These are phyloP conservation scores for Lytechinus pictus DNA, from an alignment of 35 echinoderm and acorn worm species.

Conservation along the genomic window DNA sequence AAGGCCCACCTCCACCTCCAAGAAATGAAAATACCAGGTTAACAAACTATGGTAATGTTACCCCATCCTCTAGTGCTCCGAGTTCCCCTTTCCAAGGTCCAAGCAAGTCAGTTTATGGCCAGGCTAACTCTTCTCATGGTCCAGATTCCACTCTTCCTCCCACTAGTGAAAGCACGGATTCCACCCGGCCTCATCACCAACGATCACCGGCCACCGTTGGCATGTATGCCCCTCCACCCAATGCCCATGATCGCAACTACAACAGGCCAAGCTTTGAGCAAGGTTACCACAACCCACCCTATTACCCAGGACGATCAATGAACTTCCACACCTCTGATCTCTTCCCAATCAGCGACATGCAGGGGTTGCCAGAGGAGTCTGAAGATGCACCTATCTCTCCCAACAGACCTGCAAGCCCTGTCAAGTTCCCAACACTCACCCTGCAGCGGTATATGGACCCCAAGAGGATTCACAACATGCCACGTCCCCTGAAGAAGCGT, in stretches of 20 bases:
- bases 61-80: background rate
- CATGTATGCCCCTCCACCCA: constrained; percentile 79
- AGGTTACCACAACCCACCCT: constrained; percentile 24
- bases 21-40: constrained; percentile 45
- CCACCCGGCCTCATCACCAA: constrained; percentile 68
- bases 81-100: background rate
- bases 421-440: constrained; percentile 72
- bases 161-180: constrained; percentile 22
- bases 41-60: background rate
- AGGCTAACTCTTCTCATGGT: constrained; percentile 37
- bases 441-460: constrained; percentile 76
- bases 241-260: constrained; percentile 69
- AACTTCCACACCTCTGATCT: constrained; percentile 20
- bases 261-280: constrained; percentile 68
- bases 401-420: constrained; percentile 84
- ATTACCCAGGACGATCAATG: constrained; percentile 44
- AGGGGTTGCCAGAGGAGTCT: constrained; percentile 52
- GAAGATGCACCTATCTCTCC: constrained; percentile 61
- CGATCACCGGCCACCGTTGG: constrained; percentile 83
- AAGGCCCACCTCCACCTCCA: constrained; percentile 59
- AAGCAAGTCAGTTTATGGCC: constrained; percentile 29
- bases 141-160: constrained; percentile 46
- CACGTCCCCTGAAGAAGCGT: constrained; percentile 91
- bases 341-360: constrained; percentile 14
- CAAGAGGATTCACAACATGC: constrained; percentile 87